These are phyloP conservation scores for Sesia apiformis DNA, from an alignment of 2,888 invertebrate genomes.

Conservation along the genomic window DNA sequence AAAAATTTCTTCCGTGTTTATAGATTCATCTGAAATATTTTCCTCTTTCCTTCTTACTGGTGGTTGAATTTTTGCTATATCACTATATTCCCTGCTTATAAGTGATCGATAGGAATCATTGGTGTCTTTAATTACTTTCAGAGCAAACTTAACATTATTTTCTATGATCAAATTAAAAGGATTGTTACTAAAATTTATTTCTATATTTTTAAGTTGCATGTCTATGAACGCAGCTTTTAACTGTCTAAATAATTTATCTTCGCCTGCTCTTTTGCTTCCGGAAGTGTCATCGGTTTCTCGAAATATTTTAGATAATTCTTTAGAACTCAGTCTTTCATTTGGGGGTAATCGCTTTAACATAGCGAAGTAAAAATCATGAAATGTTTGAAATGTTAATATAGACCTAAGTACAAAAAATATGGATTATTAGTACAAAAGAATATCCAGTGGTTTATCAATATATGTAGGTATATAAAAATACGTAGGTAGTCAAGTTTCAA, in stretches of 20 bases:
- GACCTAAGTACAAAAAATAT: slow-evolving; percentile 37
- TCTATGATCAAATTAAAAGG: slow-evolving; percentile 57
- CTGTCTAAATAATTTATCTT: slow-evolving; percentile 53
- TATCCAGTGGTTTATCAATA: too few species aligned
- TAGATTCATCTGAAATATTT: slow-evolving; percentile 28
- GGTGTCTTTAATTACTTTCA: slow-evolving; percentile 45
- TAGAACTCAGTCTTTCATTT: slow-evolving; percentile 42
- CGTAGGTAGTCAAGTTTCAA: too few species aligned
- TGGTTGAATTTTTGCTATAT: slow-evolving; percentile 44
- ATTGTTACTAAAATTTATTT: slow-evolving; percentile 54
- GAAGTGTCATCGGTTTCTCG: slow-evolving; percentile 44
- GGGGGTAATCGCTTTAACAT: slow-evolving; percentile 52
- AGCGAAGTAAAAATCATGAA: slow-evolving; percentile 59
- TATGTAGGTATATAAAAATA: too few species aligned
- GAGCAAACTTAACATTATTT: slow-evolving; percentile 51
- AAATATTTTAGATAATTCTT: slow-evolving; percentile 49
- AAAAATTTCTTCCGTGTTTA: slow-evolving; percentile 43
- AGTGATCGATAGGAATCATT: slow-evolving; percentile 42
- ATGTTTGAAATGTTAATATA: slow-evolving; percentile 52
- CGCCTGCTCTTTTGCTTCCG: slow-evolving; percentile 41
- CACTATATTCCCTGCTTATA: slow-evolving; percentile 48
- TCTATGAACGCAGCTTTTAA: slow-evolving; percentile 47
- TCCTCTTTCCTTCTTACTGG: slow-evolving; percentile 47
- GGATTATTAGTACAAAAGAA: too few species aligned
- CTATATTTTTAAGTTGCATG: slow-evolving; percentile 44